Percentiles rank a stretch among this genome's conserved stretches.
These are phyloP conservation scores for Chinchilla lanigera DNA, from an alignment of 2,113 vertebrate genomes.

Conservation along the genomic window DNA sequence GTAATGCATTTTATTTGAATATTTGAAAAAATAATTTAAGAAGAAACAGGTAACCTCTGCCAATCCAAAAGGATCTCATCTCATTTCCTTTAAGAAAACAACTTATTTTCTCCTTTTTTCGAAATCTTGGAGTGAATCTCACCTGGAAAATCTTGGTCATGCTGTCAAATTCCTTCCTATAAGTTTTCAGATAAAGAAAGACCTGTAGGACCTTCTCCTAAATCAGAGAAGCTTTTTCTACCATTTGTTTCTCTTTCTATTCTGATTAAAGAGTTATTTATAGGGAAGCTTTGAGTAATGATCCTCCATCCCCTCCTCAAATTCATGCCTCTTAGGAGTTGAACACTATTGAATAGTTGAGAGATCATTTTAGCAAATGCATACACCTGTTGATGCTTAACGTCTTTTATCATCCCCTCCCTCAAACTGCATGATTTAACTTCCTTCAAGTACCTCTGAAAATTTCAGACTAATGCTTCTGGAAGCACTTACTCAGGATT, in stretches of 20 bases:
- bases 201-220: constrained; percentile 68
- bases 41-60: constrained; percentile 64
- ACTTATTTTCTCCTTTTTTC: constrained; percentile 70
- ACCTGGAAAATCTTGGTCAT: constrained; percentile 74
- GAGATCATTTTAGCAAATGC: constrained; percentile 77
- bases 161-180: constrained; percentile 70
- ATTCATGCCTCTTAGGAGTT: constrained; percentile 64
- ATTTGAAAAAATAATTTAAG: constrained; percentile 75
- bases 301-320: constrained; percentile 59
- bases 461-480: constrained; percentile 57
- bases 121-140: constrained; percentile 77
- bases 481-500: constrained; percentile 58
- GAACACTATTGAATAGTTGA: constrained; percentile 67
- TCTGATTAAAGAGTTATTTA: constrained; percentile 80
- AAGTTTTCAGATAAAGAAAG: constrained; percentile 79
- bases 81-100: constrained; percentile 72
- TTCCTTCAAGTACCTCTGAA: constrained; percentile 67
- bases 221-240: constrained; percentile 64
- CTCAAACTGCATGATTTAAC: constrained; percentile 10
- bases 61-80: constrained; percentile 66
- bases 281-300: constrained; percentile 70
- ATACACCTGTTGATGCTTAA: constrained; percentile 72
- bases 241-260: constrained; percentile 59
- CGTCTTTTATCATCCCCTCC: neutral
- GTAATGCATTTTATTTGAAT: constrained; percentile 60